Evolutionary conservation across 2,797 vertebrate species (phyloP), one percentile per base, ranked within the genome.

Genomic region (Acanthurus tractus): DNA sequence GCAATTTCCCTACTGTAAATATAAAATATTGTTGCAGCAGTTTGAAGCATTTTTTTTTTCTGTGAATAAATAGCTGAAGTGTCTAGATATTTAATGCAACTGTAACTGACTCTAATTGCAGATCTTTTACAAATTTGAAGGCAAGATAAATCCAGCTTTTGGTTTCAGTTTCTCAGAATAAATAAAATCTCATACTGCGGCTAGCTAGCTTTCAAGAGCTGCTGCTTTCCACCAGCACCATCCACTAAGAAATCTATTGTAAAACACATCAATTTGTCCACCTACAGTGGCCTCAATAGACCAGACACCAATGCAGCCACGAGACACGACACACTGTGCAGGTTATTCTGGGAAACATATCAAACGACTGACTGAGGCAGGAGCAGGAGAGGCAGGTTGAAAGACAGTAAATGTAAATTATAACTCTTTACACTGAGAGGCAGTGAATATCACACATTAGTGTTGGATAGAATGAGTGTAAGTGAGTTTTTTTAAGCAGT

Each of bases 281-380:
- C 76, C 78, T 81, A 58, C 62, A 72, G 70, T 75, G 70, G 64
- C 78, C 74, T 88, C 73, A 77, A 83, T 82, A 85, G 29, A 76
- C 34, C 63, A 70, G 65, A 74, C 68, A 65, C 77, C 29, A 77
- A 64, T 58, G 70, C 68, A 77, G 71, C 67, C 79, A 29, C 29
- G 29, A 29, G 29, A 81, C 63, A 34, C 56, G 61, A 80, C 48
- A 78, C 36, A 50, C 12, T 25, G 50, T 76, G 79, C 49, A 70
- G 38, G 74, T 85, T 85, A 86, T 88, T 90, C 81, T 89, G 79
- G 79, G 86, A 87, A 83, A 78, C 61, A 18, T 34, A 77, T 74
- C 76, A 86, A 88, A 75, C 63, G 14, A 74, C 45, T 63, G 52
- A 78, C 62, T 62, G 40, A 46, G 53, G 63, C n/a, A 53, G 72